A percentile compares a stretch with the other conserved stretches of the same genome.
These are phyloP conservation scores for Arenicola marina DNA, from an alignment of 2,888 invertebrate genomes.

Conservation along the genomic window DNA sequence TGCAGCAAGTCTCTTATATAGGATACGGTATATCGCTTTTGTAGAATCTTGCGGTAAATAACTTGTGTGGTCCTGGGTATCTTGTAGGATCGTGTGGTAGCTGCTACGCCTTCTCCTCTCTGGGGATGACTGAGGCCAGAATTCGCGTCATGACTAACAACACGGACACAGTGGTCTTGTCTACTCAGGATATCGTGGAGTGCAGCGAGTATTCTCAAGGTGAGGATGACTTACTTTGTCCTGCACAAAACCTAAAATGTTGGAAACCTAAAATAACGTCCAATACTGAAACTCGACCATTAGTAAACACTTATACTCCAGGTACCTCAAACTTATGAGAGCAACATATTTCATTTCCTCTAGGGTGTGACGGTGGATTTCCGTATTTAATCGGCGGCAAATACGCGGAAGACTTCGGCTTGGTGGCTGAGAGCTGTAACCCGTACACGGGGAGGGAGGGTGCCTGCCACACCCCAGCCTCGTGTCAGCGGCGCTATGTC, in stretches of 20 bases:
- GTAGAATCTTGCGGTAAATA: too few relatives aligned
- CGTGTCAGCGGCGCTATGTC: slow-evolving; percentile 61
- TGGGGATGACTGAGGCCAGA: slow-evolving; percentile 64
- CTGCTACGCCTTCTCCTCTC: slow-evolving; percentile 64
- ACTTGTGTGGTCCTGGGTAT: too few relatives aligned
- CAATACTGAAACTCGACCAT: not conserved
- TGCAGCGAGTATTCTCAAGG: slow-evolving; percentile 65
- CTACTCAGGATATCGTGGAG: slow-evolving; percentile 64
- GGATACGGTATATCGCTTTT: too few relatives aligned
- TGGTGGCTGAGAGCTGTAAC: slow-evolving; percentile 63
- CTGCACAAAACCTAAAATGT: not conserved
- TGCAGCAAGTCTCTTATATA: too few relatives aligned
- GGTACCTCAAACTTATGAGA: not conserved
- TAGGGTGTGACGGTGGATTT: slow-evolving; percentile 57
- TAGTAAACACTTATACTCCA: not conserved
- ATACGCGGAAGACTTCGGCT: slow-evolving; percentile 62
- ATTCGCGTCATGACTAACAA: slow-evolving; percentile 62
- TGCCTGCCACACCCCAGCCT: slow-evolving; percentile 48
- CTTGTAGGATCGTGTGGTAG: slow-evolving; percentile 61
- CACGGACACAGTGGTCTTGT: slow-evolving; percentile 55
- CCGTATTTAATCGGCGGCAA: slow-evolving; percentile 59
- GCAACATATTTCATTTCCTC: not conserved
- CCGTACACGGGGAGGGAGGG: slow-evolving; percentile 62
- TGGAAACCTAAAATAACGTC: too few relatives aligned
- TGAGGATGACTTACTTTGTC: slow-evolving; percentile 42